phyloP scores from a whole-genome alignment of 1,140 invertebrate species.

The Reticulitermes speratus region DNA sequence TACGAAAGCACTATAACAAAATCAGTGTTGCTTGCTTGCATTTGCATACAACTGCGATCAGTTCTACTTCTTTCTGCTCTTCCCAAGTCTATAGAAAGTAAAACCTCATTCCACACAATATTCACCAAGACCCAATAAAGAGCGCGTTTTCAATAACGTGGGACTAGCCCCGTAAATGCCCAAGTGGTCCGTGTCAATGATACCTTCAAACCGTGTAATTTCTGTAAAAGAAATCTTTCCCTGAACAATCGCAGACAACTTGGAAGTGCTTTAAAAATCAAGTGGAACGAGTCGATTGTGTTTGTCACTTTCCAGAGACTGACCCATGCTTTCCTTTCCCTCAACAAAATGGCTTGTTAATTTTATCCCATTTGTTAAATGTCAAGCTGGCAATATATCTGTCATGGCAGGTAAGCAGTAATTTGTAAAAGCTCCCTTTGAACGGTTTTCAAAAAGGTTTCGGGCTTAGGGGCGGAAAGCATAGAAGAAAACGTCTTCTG shows the following conservation, averaged over 20 bases:
- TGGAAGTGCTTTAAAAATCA: constrained; percentile 19
- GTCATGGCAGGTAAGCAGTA: neutral
- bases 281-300: constrained; percentile 18
- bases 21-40: no score
- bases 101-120: neutral
- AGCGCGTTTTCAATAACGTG: neutral
- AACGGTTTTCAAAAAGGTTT: constrained; percentile 11
- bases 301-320: neutral
- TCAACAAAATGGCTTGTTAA: constrained; percentile 15
- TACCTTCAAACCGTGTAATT: neutral
- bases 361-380: constrained; percentile 10
- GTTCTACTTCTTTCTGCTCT: neutral
- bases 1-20: no score
- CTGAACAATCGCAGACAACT: neutral
- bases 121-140: no score
- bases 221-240: neutral
- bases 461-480: neutral
- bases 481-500: neutral
- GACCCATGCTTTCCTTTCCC: neutral
- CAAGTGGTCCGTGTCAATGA: neutral
- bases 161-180: neutral
- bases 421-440: neutral
- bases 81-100: neutral
- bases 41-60: neutral
- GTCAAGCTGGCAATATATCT: constrained; percentile 2